Conservation (phyloP, 2,113 vertebrate genomes). For the Caracal caracal region DNA sequence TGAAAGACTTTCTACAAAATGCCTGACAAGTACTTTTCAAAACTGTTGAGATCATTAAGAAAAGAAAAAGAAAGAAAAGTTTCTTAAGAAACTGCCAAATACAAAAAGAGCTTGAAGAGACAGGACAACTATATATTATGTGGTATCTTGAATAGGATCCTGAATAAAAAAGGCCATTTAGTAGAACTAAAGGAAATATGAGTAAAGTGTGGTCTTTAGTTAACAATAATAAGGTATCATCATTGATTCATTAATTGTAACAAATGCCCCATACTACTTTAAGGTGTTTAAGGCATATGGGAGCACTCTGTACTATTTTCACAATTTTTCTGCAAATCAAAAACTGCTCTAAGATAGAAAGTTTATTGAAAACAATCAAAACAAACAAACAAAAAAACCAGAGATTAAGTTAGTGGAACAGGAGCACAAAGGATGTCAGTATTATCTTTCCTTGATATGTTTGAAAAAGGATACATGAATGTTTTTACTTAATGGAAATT, state of each 20-base stretch:
- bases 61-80: not conserved
- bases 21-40: not conserved
- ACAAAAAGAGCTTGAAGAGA: not conserved
- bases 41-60: not conserved
- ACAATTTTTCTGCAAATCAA: not conserved
- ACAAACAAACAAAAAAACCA: not conserved
- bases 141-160: not conserved
- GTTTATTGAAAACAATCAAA: not conserved
- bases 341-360: not conserved
- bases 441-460: not conserved
- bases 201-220: not conserved
- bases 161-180: not conserved
- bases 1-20: not conserved
- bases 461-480: not conserved
- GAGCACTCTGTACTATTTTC: not conserved
- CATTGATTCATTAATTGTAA: not conserved
- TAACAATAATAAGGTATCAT: not conserved
- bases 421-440: not conserved
- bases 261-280: not conserved
- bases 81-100: not conserved
- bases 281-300: not conserved
- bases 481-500: not conserved
- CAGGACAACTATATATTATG: not conserved
- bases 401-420: not conserved
- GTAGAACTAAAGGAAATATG: not conserved